Percentiles rank a stretch among this genome's conserved stretches.
phyloP scores from a whole-genome alignment of 1,140 invertebrate species.

The Eupeodes corollae region DNA sequence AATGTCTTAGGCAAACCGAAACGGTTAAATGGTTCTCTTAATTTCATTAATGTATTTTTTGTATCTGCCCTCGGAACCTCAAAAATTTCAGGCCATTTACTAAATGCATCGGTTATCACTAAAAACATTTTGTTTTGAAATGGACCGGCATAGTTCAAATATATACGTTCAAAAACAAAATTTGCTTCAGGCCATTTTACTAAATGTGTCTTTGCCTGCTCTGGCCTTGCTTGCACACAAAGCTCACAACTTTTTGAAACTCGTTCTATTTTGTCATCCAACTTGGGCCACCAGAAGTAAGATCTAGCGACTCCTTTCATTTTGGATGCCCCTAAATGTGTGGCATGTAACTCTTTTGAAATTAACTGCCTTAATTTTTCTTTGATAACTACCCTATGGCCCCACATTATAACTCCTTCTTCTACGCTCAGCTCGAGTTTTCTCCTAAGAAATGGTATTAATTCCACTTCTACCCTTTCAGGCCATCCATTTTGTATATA shows the following conservation, averaged over 20 bases:
- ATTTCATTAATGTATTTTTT: neutral
- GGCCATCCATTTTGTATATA: no score
- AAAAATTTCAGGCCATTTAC: conserved; percentile 7
- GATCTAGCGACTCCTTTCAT: conserved; percentile 35
- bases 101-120: no score
- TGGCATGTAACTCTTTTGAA: conserved; percentile 23
- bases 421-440: no score
- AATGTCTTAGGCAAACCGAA: neutral
- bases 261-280: conserved; percentile 33
- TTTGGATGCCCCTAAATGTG: conserved; percentile 26
- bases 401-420: conserved; percentile 10
- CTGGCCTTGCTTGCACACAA: conserved; percentile 7
- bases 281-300: conserved; percentile 31
- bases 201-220: conserved; percentile 22
- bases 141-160: conserved; percentile 7
- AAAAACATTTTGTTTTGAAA: no score
- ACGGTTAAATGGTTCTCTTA: neutral
- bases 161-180: conserved; percentile 4
- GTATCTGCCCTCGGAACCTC: neutral
- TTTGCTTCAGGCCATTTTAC: no score
- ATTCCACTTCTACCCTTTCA: neutral
- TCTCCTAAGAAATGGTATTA: neutral
- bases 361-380: conserved; percentile 14
- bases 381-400: conserved; percentile 28
- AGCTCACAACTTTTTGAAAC: no score